Evolutionary conservation across 2,797 vertebrate species (phyloP).

Genomic region (Protonibea diacanthus): DNA sequence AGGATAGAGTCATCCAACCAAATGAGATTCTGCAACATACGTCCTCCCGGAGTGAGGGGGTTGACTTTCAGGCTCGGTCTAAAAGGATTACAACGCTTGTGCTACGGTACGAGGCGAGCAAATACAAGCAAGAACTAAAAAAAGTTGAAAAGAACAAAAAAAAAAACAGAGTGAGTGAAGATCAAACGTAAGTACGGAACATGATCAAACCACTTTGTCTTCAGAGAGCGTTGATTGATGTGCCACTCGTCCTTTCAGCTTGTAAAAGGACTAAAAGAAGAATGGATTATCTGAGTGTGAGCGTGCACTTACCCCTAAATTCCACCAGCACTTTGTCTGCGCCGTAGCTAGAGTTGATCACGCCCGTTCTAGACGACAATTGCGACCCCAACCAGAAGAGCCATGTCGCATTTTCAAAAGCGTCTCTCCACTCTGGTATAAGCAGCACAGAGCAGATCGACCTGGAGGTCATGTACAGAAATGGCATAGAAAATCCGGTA

Average conservation of each 20-base stretch:
- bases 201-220: conserved; percentile 76
- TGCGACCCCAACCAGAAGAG: too few species aligned
- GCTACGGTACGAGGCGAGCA: conserved; percentile 23
- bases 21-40: conserved; percentile 79
- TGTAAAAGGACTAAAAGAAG: conserved; percentile 71
- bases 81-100: conserved; percentile 76
- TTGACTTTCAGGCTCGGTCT: conserved; percentile 78
- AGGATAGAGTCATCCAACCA: conserved; percentile 79
- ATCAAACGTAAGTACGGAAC: conserved; percentile 71
- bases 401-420: too few species aligned
- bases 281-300: conserved; percentile 76
- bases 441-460: too few species aligned
- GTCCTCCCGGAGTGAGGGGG: conserved; percentile 68
- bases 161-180: conserved; percentile 51
- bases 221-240: conserved; percentile 75
- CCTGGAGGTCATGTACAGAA: too few species aligned
- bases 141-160: conserved; percentile 40
- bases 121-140: conserved; percentile 42
- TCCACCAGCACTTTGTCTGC: too few species aligned
- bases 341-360: too few species aligned
- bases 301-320: conserved; percentile 50
- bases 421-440: too few species aligned
- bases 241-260: conserved; percentile 70
- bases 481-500: too few species aligned
- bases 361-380: too few species aligned